A percentile compares a stretch with the other conserved stretches of the same genome.
phyloP scores from a whole-genome alignment of 92 coral and sea anemone genomes.

The Metridium senile region DNA sequence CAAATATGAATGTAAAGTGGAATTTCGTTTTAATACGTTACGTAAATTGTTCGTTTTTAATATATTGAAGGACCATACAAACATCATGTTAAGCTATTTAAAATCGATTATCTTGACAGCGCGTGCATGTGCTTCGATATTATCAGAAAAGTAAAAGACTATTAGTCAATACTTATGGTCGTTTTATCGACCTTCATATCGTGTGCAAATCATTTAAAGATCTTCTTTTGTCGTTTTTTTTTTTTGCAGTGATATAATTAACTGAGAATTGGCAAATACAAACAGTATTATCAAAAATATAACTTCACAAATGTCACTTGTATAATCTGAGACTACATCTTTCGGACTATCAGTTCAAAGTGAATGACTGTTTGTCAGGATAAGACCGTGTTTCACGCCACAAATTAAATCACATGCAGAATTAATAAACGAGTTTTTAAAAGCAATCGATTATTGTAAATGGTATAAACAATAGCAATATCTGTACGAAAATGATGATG shows the following conservation, averaged over 20 bases:
- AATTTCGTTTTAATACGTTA: neutral
- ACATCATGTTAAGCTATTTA: constrained; percentile 10
- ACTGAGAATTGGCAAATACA: neutral
- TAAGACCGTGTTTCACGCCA: neutral
- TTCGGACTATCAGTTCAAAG: neutral
- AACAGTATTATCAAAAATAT: neutral
- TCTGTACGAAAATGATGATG: constrained; percentile 15
- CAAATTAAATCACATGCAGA: too few species aligned
- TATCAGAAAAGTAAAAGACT: too few species aligned
- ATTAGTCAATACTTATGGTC: too few species aligned
- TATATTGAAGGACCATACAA: neutral
- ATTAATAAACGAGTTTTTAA: neutral
- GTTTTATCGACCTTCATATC: neutral
- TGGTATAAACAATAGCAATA: neutral
- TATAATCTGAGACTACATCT: neutral
- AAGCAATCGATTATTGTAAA: neutral
- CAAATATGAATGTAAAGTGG: neutral
- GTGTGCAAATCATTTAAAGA: constrained; percentile 2
- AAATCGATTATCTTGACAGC: constrained; percentile 29
- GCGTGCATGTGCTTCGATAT: neutral
- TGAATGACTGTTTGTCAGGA: constrained; percentile 3
- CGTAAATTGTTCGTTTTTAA: neutral
- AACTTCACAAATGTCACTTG: neutral
- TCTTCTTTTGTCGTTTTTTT: neutral
- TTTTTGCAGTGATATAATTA: neutral